phyloP scores from a whole-genome alignment of 2,113 vertebrate genomes.

The Phaethornis superciliosus region DNA sequence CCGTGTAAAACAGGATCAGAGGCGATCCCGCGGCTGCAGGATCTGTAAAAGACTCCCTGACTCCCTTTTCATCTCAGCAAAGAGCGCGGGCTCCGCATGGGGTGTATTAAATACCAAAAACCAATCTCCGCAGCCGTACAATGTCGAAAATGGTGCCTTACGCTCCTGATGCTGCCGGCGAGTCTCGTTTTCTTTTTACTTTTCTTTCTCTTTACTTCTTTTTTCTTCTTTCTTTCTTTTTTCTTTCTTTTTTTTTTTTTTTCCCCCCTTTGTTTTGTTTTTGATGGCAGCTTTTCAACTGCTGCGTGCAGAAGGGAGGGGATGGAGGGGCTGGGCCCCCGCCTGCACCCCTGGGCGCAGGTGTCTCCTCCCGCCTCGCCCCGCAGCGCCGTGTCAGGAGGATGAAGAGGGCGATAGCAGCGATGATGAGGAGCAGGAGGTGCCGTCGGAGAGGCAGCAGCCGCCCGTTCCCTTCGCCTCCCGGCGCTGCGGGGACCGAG shows the following conservation, averaged over 20 bases:
- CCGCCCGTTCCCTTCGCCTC: not conserved
- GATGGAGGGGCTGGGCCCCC: not conserved
- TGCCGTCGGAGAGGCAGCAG: not conserved
- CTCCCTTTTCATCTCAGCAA: constrained; percentile 36
- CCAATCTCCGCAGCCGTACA: constrained; percentile 15
- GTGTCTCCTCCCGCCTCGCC: not conserved
- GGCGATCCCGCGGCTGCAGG: constrained; percentile 38
- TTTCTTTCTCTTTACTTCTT: too few species aligned
- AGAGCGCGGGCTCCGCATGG: constrained; percentile 28
- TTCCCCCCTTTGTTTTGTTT: not conserved
- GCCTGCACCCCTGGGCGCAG: not conserved
- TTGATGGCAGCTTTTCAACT: not conserved
- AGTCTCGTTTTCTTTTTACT: not conserved
- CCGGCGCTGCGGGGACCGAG: not conserved
- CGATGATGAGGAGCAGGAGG: not conserved
- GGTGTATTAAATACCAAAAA: constrained; percentile 39
- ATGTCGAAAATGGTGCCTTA: not conserved
- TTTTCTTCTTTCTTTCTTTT: too few species aligned
- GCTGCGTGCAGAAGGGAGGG: not conserved
- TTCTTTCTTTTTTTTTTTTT: too few species aligned
- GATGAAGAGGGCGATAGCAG: not conserved
- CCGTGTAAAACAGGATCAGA: constrained; percentile 57
- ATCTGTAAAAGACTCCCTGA: constrained; percentile 41
- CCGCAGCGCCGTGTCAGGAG: not conserved
- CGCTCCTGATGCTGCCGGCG: not conserved